These are phyloP conservation scores for Ctenicera cuprea DNA, from an alignment of 2,888 invertebrate genomes.

Conservation along the genomic window DNA sequence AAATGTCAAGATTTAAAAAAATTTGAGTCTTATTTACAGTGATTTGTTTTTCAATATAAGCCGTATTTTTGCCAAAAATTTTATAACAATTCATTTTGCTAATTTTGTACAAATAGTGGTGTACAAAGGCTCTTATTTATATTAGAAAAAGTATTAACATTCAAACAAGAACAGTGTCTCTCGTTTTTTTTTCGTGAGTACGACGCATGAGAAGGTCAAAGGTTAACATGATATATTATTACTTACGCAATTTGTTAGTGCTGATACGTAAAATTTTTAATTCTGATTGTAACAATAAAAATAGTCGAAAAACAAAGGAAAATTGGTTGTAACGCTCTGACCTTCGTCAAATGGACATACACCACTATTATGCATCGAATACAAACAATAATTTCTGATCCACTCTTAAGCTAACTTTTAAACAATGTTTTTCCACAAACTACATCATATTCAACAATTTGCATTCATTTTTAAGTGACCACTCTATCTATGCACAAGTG, in stretches of 20 bases:
- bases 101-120: slow-evolving; percentile 53
- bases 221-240: not conserved
- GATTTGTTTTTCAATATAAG: slow-evolving; percentile 55
- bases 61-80: slow-evolving; percentile 69
- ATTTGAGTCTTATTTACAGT: slow-evolving; percentile 40
- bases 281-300: not conserved
- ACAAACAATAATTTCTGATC: slow-evolving; percentile 55
- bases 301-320: not conserved
- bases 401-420: slow-evolving; percentile 51
- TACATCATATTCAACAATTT: slow-evolving; percentile 59
- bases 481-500: slow-evolving; percentile 56
- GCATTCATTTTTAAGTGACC: slow-evolving; percentile 58
- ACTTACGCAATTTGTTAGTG: not conserved
- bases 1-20: slow-evolving; percentile 13
- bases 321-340: slow-evolving; percentile 7
- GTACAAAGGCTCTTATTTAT: slow-evolving; percentile 48
- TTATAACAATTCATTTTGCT: slow-evolving; percentile 50
- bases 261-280: no score
- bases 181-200: not conserved
- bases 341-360: slow-evolving; percentile 31
- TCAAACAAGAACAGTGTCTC: slow-evolving; percentile 37
- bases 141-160: slow-evolving; percentile 41
- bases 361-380: slow-evolving; percentile 40
- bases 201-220: slow-evolving; percentile 32
- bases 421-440: slow-evolving; percentile 55